Evolutionary conservation across 2,888 invertebrate genomes (phyloP), one percentile per base, ranked within the genome.

Genomic region (Ephialtes manifestator): DNA sequence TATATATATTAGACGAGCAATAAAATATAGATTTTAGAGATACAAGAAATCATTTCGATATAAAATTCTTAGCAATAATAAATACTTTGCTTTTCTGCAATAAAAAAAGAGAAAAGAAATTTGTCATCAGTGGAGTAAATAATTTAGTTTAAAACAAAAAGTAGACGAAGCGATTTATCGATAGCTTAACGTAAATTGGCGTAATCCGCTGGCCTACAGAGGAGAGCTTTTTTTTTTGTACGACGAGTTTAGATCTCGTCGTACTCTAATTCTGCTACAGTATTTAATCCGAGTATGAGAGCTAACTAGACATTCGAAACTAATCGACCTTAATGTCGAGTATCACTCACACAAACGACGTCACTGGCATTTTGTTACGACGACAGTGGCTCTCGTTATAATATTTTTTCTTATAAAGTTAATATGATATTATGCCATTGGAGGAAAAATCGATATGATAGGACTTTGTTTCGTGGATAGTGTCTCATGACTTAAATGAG

Each of bases 401-500:
- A 67, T 55, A n/a, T n/a, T n/a, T n/a, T n/a, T 20, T 67, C 77
- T 68, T 80, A 39, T 10, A 68, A 51, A 74, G 39, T 65, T 72
- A 31, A 8, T 77, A 81, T 76, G 80, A 84, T 81, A 84, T 84
- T 81, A 81, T 74, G 77, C 68, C 67, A 35, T 78, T 78, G 39
- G 48, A 84, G 78, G 72, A 81, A 81, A 78, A 70, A 75, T 84
- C 84, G 84, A 84, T 84, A 84, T 84, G 84, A 84, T 70, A 65
- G 81, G 78, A 84, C 63, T 74, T 84, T 78, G 67, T 83, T 83
- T 65, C 78, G 81, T 84, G 70, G 31, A 65, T 39, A 65, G 65
- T 76, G 67, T 28, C 20, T 80, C 74, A 70, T 75, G 78, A 48
- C 15, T 55, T 55, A 39, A 43, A 72, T 58, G 43, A 51, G 70